Conservation (phyloP, 1,140 invertebrate species). For the Metopolophium dirhodum region DNA sequence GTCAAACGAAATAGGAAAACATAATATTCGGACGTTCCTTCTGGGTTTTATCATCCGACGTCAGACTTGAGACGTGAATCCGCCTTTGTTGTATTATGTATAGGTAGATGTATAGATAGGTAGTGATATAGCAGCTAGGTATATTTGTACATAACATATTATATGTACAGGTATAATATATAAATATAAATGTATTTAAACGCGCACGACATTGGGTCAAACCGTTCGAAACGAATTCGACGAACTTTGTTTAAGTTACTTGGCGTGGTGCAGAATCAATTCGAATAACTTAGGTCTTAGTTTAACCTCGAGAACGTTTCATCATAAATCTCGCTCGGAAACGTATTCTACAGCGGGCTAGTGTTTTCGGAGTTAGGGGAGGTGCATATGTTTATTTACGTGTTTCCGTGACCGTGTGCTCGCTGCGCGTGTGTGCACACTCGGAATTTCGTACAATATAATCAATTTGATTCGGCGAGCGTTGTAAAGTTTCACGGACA, state of each 20-base stretch:
- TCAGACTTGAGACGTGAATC: neutral
- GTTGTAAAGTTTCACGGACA: constrained; percentile 22
- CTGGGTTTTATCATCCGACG: neutral
- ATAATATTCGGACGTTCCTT: neutral
- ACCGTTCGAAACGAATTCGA: neutral
- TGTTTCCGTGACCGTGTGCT: neutral
- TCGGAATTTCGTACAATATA: neutral
- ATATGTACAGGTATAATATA: neutral
- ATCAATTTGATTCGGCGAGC: constrained; percentile 13
- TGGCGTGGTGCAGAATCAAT: constrained; percentile 8
- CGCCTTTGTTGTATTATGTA: neutral
- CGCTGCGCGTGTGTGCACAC: too few relatives aligned
- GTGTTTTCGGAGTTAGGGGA: neutral
- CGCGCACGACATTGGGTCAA: neutral
- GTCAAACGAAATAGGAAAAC: neutral
- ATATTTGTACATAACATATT: neutral
- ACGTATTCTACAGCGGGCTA: neutral
- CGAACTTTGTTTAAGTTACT: neutral
- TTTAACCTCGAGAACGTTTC: neutral
- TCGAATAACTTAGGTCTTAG: neutral
- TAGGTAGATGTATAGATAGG: neutral
- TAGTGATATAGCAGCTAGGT: neutral
- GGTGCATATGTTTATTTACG: neutral
- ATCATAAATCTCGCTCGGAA: neutral
- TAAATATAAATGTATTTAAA: neutral